These are phyloP conservation scores for Entomyzon cyanotis DNA, from an alignment of 2,113 vertebrate genomes.

Conservation along the genomic window DNA sequence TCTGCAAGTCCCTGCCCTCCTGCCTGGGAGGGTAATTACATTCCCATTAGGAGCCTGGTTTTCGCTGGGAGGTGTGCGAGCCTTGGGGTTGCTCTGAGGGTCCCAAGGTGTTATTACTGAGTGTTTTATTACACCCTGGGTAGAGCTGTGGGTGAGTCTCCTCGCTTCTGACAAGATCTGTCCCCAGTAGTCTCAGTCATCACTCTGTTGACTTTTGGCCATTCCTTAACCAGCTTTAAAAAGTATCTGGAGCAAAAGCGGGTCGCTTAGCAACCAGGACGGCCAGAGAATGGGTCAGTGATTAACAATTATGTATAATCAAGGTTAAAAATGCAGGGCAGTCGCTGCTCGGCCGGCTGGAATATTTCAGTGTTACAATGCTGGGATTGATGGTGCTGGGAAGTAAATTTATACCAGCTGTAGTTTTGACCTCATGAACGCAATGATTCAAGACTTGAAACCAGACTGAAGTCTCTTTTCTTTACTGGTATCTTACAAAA, in stretches of 20 bases:
- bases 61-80: background rate
- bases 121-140: fast-evolving
- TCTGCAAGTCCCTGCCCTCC: background rate
- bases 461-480: background rate
- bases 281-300: slow-evolving; percentile 67
- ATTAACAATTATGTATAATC: slow-evolving; percentile 55
- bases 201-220: slow-evolving; percentile 35
- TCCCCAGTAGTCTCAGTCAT: background rate
- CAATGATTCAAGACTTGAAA: background rate
- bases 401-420: background rate
- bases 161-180: fast-evolving
- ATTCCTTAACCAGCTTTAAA: slow-evolving; percentile 13
- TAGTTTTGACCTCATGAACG: background rate
- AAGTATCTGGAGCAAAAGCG: slow-evolving; percentile 43
- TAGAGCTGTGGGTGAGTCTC: background rate
- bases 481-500: background rate
- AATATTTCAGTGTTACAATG: background rate
- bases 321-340: slow-evolving; percentile 60
- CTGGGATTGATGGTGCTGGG: background rate
- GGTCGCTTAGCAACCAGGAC: slow-evolving; percentile 66
- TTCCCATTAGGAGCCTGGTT: background rate
- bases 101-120: fast-evolving
- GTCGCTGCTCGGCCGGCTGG: background rate
- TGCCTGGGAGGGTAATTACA: background rate
- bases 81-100: background rate